phyloP scores from a whole-genome alignment of 2,113 vertebrate species.

The Hippopotamus amphibius region DNA sequence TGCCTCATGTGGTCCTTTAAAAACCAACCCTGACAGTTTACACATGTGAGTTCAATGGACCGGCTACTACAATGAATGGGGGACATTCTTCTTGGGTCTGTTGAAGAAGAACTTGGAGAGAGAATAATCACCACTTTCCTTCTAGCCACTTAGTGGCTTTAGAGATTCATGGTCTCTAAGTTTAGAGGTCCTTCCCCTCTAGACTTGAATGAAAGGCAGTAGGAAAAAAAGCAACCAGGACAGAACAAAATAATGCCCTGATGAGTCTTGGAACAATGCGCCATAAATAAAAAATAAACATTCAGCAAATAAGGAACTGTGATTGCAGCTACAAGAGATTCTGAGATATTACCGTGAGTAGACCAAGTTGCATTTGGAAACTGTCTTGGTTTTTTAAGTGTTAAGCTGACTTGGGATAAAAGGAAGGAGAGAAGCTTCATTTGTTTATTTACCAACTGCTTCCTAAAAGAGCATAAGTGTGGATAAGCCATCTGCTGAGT shows the following conservation, averaged over 20 bases:
- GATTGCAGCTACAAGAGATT: background rate
- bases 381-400: background rate
- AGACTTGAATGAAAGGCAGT: background rate
- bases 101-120: background rate
- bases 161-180: background rate
- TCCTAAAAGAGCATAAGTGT: background rate
- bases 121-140: background rate
- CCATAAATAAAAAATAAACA: background rate
- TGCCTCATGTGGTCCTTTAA: background rate
- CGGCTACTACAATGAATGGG: accelerated
- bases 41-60: background rate
- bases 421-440: background rate
- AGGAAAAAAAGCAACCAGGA: background rate
- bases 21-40: background rate
- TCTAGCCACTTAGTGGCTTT: background rate
- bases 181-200: background rate
- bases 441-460: background rate
- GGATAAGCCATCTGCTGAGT: accelerated
- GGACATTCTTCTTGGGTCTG: background rate
- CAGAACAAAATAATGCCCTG: background rate
- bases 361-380: background rate
- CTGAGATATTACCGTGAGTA: accelerated
- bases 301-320: background rate
- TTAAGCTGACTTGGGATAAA: background rate
- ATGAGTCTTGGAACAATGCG: accelerated